A percentile compares a stretch with the other conserved stretches of the same genome.
Conservation (phyloP, 92 coral and sea anemone species). For the Montipora capitata region DNA sequence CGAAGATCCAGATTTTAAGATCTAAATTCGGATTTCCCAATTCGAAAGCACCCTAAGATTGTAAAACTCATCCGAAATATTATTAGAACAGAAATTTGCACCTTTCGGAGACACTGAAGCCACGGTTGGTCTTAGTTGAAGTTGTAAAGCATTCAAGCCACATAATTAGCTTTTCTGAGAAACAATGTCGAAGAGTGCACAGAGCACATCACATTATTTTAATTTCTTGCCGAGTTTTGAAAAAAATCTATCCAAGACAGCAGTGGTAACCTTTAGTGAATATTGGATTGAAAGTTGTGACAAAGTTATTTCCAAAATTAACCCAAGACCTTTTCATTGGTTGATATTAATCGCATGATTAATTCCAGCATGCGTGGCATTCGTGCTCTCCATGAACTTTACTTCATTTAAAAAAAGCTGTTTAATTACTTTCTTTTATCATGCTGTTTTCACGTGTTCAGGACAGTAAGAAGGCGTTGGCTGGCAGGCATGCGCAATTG, state of each 20-base stretch:
- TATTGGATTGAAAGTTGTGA: not conserved
- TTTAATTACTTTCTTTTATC: not conserved
- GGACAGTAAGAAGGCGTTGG: not conserved
- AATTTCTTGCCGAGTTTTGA: not conserved
- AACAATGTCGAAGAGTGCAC: not conserved
- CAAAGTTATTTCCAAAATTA: conserved; percentile 6
- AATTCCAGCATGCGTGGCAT: not conserved
- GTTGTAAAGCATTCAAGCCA: not conserved
- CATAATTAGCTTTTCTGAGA: not conserved
- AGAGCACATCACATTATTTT: not conserved
- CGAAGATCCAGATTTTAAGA: no score
- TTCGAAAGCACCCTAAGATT: not conserved
- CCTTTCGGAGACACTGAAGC: not conserved
- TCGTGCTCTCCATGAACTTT: not conserved
- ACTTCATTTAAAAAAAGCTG: no score
- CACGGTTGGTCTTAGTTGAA: not conserved
- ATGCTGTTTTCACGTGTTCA: not conserved
- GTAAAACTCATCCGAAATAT: conserved; percentile 1
- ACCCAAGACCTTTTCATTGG: not conserved
- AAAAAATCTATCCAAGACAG: no score
- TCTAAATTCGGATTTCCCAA: no score
- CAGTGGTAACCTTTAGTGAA: not conserved
- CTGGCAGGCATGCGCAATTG: not conserved
- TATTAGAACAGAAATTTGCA: not conserved
- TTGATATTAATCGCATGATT: not conserved